Conservation (phyloP, 2,888 invertebrate species). For the Ochlodes sylvanus region DNA sequence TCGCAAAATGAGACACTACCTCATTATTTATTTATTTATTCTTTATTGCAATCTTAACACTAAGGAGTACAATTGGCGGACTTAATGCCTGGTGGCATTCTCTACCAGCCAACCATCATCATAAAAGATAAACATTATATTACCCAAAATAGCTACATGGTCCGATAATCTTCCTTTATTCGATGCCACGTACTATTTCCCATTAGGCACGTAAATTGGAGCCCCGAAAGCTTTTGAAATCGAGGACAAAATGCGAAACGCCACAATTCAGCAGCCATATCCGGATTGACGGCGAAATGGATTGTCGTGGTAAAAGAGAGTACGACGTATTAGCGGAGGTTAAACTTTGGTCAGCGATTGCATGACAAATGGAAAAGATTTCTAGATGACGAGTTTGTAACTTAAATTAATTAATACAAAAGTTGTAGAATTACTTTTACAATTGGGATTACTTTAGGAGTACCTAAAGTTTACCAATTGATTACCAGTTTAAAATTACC, state of each 20-base stretch:
- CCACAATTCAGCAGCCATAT: slow-evolving; percentile 41
- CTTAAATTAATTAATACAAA: too few species aligned
- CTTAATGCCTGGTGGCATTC: too few species aligned
- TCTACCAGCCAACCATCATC: too few species aligned
- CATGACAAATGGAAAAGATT: neutral
- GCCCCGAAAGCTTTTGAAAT: slow-evolving; percentile 22
- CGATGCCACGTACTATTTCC: slow-evolving; percentile 2
- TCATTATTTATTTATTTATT: too few species aligned
- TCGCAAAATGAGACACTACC: too few species aligned
- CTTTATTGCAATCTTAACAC: too few species aligned
- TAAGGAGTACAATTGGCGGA: too few species aligned
- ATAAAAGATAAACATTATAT: neutral
- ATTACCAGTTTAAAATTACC: too few species aligned
- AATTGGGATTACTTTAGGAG: too few species aligned
- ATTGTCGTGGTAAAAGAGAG: slow-evolving; percentile 41
- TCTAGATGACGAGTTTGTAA: too few species aligned
- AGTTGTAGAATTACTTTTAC: too few species aligned
- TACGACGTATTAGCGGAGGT: slow-evolving; percentile 11
- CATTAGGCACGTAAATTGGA: slow-evolving; percentile 25
- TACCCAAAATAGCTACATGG: neutral
- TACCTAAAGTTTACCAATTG: too few species aligned
- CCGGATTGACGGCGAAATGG: slow-evolving; percentile 39
- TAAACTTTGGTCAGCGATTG: neutral
- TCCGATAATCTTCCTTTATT: slow-evolving; percentile 4
- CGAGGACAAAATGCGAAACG: slow-evolving; percentile 29